These are phyloP conservation scores for Petrolisthes cinctipes DNA, from an alignment of 2,888 invertebrate genomes.

Conservation along the genomic window DNA sequence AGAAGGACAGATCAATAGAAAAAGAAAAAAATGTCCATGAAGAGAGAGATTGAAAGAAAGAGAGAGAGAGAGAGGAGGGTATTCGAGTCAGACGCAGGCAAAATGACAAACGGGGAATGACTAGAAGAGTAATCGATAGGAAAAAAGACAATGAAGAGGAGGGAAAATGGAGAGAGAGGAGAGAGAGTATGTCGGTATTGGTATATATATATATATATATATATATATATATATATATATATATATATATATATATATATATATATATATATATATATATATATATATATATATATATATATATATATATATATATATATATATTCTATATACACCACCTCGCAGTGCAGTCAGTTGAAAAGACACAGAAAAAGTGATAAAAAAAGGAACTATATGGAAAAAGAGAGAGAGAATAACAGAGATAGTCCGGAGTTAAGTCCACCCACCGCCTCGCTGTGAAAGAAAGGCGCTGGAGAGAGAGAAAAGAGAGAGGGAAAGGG, in stretches of 20 bases:
- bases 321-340: background rate
- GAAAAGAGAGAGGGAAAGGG: background rate
- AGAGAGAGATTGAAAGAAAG: background rate
- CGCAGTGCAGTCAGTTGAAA: background rate
- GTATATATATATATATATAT: background rate
- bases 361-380: background rate
- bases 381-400: too few relatives aligned
- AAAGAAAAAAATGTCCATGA: background rate
- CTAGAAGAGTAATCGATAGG: background rate
- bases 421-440: too few relatives aligned
- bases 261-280: background rate
- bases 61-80: slow-evolving; percentile 19
- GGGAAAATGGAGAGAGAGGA: background rate
- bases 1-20: background rate
- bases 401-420: too few relatives aligned
- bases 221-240: background rate
- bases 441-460: too few relatives aligned
- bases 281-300: background rate
- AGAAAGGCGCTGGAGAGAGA: too few relatives aligned
- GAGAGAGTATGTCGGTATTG: background rate
- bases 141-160: background rate
- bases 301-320: background rate
- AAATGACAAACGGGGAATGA: background rate
- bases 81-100: background rate
- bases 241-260: background rate